Conservation (phyloP, 2,113 vertebrate genomes). For the Pleuronectes platessa region DNA sequence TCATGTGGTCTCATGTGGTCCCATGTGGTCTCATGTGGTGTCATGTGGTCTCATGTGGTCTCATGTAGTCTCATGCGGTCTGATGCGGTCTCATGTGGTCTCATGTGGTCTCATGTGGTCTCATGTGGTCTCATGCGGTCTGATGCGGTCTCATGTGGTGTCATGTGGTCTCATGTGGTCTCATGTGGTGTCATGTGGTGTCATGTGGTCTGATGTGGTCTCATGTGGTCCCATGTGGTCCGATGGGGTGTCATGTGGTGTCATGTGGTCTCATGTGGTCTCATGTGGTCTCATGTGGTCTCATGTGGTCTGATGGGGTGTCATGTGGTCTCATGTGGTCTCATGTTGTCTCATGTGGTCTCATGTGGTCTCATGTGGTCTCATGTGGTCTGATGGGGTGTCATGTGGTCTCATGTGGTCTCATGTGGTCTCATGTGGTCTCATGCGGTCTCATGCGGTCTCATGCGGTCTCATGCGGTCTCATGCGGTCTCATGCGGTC, state of each 20-base stretch:
- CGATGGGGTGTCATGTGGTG: not conserved
- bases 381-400: not conserved
- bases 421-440: not conserved
- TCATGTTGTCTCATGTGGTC: not conserved
- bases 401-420: not conserved
- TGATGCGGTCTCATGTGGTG: not conserved
- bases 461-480: not conserved
- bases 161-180: not conserved
- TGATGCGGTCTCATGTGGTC: not conserved
- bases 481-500: not conserved
- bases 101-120: not conserved
- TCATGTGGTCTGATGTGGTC: not conserved
- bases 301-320: not conserved
- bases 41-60: not conserved
- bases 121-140: not conserved
- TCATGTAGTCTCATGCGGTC: not conserved
- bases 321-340: not conserved
- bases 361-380: not conserved
- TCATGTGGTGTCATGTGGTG: slow-evolving; percentile 19
- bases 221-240: not conserved
- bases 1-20: not conserved
- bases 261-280: not conserved
- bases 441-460: not conserved
- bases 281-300: not conserved
- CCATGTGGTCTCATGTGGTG: not conserved